These are phyloP conservation scores for Rhagonycha lutea DNA, from an alignment of 2,888 invertebrate species.

Conservation along the genomic window DNA sequence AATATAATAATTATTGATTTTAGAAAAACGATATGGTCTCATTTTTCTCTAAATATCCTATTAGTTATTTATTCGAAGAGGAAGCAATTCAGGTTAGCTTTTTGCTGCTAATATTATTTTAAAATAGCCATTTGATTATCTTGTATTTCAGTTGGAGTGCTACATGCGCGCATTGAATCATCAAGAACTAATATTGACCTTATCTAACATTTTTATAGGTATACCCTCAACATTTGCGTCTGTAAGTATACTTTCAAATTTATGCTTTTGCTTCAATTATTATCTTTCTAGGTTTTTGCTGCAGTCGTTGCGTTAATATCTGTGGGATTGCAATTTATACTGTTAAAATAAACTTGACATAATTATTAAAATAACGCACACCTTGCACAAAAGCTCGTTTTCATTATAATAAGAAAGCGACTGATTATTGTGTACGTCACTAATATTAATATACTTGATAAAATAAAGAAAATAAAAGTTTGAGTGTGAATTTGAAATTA, in stretches of 20 bases:
- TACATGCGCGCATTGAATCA: not conserved
- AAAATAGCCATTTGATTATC: not conserved
- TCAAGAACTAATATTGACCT: not conserved
- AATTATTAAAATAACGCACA: no score
- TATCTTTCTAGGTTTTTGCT: not conserved
- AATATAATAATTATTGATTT: no score
- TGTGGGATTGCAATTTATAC: not conserved
- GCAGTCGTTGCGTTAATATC: not conserved
- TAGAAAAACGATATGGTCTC: not conserved
- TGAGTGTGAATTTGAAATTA: no score
- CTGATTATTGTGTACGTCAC: no score
- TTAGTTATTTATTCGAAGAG: no score
- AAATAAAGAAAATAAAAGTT: no score
- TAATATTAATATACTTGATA: no score
- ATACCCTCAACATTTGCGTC: not conserved
- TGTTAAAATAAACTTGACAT: not conserved
- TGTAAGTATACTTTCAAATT: not conserved
- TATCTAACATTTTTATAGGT: not conserved
- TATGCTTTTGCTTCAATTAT: not conserved
- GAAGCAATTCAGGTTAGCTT: not conserved
- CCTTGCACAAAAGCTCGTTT: no score
- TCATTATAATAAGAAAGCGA: no score
- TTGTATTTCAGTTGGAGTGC: not conserved
- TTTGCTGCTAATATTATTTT: not conserved
- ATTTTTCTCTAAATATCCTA: no score